Percentiles rank a stretch among this genome's conserved stretches.
Evolutionary conservation across 2,797 vertebrate genomes (phyloP).

Genomic region (Hemitrygon akajei): DNA sequence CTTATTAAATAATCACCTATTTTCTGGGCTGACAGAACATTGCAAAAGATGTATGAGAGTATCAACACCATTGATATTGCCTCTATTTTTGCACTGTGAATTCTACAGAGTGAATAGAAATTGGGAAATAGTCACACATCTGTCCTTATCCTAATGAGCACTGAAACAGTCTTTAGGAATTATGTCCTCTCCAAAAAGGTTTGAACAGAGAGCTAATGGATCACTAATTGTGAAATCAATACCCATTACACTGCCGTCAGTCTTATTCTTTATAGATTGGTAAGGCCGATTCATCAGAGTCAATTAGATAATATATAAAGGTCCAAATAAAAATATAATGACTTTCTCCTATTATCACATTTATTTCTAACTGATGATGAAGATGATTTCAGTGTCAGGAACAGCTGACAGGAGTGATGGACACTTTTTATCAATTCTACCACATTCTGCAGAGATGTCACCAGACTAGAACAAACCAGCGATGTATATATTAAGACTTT

Average conservation of each 20-base stretch:
- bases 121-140: slow-evolving; percentile 1
- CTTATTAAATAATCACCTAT: background rate
- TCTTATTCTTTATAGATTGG: slow-evolving; percentile 15
- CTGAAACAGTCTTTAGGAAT: slow-evolving; percentile 9
- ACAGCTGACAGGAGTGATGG: background rate
- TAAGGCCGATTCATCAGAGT: background rate
- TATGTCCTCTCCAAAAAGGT: slow-evolving; percentile 7
- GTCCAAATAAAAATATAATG: slow-evolving; percentile 18
- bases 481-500: background rate
- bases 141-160: background rate
- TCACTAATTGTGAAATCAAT: slow-evolving; percentile 37
- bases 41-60: background rate
- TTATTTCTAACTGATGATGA: background rate
- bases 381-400: background rate
- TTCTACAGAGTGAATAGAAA: background rate
- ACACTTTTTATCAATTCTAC: background rate
- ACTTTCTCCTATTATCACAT: background rate
- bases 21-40: background rate
- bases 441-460: background rate
- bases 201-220: slow-evolving; percentile 32
- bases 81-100: background rate
- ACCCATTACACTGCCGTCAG: slow-evolving; percentile 29
- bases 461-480: no score
- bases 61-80: background rate
- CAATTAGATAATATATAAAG: background rate